Percentiles rank a stretch among this genome's conserved stretches.
phyloP scores from a whole-genome alignment of 2,888 invertebrate genomes.

The Synanthedon formicaeformis region DNA sequence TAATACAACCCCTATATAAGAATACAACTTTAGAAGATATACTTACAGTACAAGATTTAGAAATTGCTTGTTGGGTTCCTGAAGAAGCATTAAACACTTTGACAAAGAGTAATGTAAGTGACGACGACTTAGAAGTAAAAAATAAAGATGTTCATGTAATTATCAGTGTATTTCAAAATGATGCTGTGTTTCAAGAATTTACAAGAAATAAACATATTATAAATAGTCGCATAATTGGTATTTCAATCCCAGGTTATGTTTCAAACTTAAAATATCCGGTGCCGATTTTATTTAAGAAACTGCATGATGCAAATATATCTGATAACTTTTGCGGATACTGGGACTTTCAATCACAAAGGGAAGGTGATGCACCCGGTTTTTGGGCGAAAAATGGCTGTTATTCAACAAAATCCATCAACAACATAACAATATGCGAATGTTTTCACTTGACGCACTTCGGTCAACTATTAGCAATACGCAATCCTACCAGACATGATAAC shows the following conservation, averaged over 20 bases:
- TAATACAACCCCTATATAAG: conserved; percentile 42
- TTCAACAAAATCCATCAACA: conserved; percentile 27
- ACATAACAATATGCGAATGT: conserved; percentile 53
- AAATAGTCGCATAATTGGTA: conserved; percentile 68
- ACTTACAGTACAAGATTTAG: conserved; percentile 52
- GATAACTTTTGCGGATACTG: conserved; percentile 67
- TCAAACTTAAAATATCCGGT: conserved; percentile 66
- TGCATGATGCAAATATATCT: conserved; percentile 12
- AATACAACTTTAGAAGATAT: conserved; percentile 60
- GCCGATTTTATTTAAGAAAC: conserved; percentile 59
- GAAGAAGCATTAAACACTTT: conserved; percentile 42
- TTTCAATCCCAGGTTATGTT: conserved; percentile 71
- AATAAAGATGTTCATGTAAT: conserved; percentile 43
- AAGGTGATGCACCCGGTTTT: conserved; percentile 30
- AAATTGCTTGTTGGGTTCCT: conserved; percentile 68
- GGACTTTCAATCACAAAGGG: conserved; percentile 51
- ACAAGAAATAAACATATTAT: conserved; percentile 25
- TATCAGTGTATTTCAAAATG: conserved; percentile 65
- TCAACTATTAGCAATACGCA: conserved; percentile 51
- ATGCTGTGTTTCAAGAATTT: conserved; percentile 65
- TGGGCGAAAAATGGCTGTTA: conserved; percentile 72
- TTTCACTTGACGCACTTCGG: conserved; percentile 74
- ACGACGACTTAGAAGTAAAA: conserved; percentile 4
- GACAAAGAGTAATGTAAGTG: conserved; percentile 23
- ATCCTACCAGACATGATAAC: conserved; percentile 10